phyloP scores from a whole-genome alignment of 1,140 invertebrate species.

The Dendroctonus valens region DNA sequence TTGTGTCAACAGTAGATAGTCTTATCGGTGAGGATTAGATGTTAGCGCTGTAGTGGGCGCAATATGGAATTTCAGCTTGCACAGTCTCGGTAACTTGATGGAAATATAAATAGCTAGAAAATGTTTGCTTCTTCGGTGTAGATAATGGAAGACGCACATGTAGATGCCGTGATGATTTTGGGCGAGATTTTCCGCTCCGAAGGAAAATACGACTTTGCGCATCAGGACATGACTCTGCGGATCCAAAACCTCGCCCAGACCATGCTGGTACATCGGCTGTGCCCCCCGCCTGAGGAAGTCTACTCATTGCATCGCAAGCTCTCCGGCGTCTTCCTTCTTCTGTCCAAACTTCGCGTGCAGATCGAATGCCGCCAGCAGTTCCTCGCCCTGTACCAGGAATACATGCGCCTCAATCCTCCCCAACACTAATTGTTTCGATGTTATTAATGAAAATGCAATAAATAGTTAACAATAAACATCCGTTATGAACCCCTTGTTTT shows the following conservation, averaged over 20 bases:
- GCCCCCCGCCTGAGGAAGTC: slow-evolving; percentile 97
- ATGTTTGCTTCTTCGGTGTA: slow-evolving; percentile 46
- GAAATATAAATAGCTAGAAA: slow-evolving; percentile 6
- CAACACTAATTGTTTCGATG: too few species aligned
- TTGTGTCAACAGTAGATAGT: too few species aligned
- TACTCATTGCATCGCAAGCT: slow-evolving; percentile 98
- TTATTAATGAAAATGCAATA: too few species aligned
- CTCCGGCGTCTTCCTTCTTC: slow-evolving; percentile 94
- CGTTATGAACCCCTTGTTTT: too few species aligned
- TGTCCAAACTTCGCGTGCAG: slow-evolving; percentile 83
- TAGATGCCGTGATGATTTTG: slow-evolving; percentile 93
- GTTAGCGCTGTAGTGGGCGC: too few species aligned
- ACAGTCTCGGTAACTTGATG: slow-evolving; percentile 1
- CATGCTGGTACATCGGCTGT: slow-evolving; percentile 90
- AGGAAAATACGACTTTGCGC: slow-evolving; percentile 84
- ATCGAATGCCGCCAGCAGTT: slow-evolving; percentile 88
- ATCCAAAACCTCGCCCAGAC: slow-evolving; percentile 88
- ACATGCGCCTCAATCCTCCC: slow-evolving; percentile 48
- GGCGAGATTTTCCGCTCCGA: slow-evolving; percentile 84
- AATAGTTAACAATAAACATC: too few species aligned
- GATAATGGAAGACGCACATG: slow-evolving; percentile 92
- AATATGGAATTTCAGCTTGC: too few species aligned
- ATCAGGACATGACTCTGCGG: slow-evolving; percentile 72
- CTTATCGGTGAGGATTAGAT: too few species aligned
- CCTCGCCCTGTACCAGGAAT: slow-evolving; percentile 72